These are phyloP conservation scores for Mystacornis crossleyi DNA, from an alignment of 2,113 vertebrate species.

Conservation along the genomic window DNA sequence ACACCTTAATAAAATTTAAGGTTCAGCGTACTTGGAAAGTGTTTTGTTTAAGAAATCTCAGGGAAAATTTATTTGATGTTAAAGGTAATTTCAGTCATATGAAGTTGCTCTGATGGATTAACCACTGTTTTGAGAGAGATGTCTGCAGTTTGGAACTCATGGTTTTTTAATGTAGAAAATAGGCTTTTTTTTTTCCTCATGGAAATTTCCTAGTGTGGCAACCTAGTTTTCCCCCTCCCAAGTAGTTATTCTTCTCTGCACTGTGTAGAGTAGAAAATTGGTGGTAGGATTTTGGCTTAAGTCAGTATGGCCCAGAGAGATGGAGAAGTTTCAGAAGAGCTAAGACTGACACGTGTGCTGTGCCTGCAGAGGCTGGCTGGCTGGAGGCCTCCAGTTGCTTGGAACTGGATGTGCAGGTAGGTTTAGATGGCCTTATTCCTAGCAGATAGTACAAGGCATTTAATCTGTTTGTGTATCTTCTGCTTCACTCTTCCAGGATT, in stretches of 20 bases:
- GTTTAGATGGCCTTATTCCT: neutral
- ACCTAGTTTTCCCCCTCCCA: neutral
- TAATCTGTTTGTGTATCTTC: neutral
- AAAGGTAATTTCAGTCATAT: neutral
- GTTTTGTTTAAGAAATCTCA: neutral
- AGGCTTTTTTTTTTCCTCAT: neutral
- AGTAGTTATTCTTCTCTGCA: neutral
- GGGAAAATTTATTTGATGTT: neutral
- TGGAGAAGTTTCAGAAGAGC: neutral
- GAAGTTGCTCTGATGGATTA: neutral
- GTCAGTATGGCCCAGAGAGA: neutral
- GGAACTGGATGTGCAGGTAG: neutral
- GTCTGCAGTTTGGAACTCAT: neutral
- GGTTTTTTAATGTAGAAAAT: neutral
- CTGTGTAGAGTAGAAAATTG: neutral
- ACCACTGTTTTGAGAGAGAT: neutral
- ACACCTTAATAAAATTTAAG: neutral
- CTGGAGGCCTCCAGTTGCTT: neutral
- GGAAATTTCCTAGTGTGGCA: neutral
- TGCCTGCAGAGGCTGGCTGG: neutral
- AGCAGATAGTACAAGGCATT: neutral
- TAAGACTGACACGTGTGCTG: neutral
- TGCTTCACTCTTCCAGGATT: slow-evolving; percentile 82
- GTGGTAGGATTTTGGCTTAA: neutral
- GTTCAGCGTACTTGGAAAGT: neutral